phyloP scores from a whole-genome alignment of 2,888 invertebrate genomes.

The Patella ulyssiponensis region DNA sequence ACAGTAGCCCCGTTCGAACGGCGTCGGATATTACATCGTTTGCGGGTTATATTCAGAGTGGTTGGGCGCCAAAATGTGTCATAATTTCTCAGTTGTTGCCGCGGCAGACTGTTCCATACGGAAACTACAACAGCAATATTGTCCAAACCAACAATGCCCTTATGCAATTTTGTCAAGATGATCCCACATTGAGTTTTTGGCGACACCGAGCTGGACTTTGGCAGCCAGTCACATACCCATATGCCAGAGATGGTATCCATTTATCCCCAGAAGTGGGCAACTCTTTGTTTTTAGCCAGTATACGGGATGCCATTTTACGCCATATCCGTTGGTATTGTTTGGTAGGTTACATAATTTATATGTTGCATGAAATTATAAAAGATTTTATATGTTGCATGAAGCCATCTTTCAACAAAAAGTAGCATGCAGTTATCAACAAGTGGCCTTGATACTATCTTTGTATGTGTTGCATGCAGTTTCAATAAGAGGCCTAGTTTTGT shows the following conservation, averaged over 20 bases:
- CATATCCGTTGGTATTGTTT: not conserved
- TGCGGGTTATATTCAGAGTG: too few relatives aligned
- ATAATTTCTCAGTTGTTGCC: not conserved
- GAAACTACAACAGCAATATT: not conserved
- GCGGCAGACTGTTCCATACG: not conserved
- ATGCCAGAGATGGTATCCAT: not conserved
- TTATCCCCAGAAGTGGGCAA: not conserved
- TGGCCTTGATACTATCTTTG: too few relatives aligned
- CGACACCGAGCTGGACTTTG: not conserved
- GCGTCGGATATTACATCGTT: too few relatives aligned
- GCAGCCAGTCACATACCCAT: not conserved
- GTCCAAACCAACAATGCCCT: not conserved
- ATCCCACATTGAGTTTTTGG: not conserved
- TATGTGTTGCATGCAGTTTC: too few relatives aligned
- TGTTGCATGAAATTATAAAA: too few relatives aligned
- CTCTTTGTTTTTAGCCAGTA: not conserved
- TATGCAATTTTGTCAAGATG: not conserved
- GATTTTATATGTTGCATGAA: too few relatives aligned
- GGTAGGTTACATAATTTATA: too few relatives aligned
- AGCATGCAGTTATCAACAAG: too few relatives aligned
- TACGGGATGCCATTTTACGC: not conserved
- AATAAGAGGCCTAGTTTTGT: too few relatives aligned
- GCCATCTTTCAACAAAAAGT: too few relatives aligned
- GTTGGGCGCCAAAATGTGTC: slow-evolving; percentile 1
- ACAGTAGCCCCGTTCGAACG: too few relatives aligned